Evolutionary conservation across 2,797 vertebrate species (phyloP).

Genomic region (Cynodonichthys magdalenae): DNA sequence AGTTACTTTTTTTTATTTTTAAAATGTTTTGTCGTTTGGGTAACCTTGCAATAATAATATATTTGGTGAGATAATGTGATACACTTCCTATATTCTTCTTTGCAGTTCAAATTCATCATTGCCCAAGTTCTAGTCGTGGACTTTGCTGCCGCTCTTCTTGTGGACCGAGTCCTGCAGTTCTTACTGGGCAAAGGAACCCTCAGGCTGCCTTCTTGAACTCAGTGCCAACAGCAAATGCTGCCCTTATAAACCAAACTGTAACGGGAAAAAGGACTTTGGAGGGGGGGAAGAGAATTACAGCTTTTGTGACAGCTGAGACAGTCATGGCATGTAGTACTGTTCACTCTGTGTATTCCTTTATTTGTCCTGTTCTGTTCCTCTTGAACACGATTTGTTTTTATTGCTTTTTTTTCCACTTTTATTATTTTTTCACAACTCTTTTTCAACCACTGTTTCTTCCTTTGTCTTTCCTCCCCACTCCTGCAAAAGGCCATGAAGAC

Average conservation of each 20-base stretch:
- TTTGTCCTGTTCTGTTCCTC: conserved; percentile 35
- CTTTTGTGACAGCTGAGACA: conserved; percentile 64
- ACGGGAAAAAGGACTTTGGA: conserved; percentile 66
- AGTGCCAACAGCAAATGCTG: conserved; percentile 73
- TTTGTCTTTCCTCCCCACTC: conserved; percentile 47
- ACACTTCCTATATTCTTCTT: conserved; percentile 15
- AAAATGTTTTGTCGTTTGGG: not conserved
- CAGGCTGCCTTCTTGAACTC: conserved; percentile 93
- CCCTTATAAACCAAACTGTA: conserved; percentile 76
- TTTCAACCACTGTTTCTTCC: conserved; percentile 43
- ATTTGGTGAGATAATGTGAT: conserved; percentile 2
- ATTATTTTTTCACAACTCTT: conserved; percentile 41
- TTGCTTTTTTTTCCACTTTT: conserved; percentile 42
- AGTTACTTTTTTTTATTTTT: conserved; percentile 7
- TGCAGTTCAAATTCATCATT: conserved; percentile 93
- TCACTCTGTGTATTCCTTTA: conserved; percentile 65
- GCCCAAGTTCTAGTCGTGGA: conserved; percentile 90
- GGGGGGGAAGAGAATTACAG: conserved; percentile 46
- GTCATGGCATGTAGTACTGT: conserved; percentile 70
- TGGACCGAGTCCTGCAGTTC: conserved; percentile 91
- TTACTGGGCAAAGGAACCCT: conserved; percentile 91
- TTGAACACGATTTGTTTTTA: conserved; percentile 30
- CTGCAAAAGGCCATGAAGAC: conserved; percentile 80
- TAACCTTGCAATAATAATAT: conserved; percentile 1
- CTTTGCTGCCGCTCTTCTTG: conserved; percentile 88